A percentile compares a stretch with the other conserved stretches of the same genome.
Evolutionary conservation across 1,140 invertebrate species (phyloP).

Genomic region (Drosophila serrata): DNA sequence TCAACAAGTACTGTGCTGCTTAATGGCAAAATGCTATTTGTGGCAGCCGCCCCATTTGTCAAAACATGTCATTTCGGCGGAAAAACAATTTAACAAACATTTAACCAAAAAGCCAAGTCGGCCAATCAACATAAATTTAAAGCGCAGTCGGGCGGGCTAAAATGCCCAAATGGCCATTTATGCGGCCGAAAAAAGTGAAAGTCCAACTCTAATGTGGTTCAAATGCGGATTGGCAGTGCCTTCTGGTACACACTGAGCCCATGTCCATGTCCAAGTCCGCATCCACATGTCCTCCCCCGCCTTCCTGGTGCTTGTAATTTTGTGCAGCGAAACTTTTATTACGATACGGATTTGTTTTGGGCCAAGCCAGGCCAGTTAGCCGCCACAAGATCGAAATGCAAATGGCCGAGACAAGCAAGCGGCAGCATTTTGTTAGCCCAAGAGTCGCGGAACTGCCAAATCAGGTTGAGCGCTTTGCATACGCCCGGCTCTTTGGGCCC

Average conservation of each 20-base stretch:
- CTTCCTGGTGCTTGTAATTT: constrained; percentile 66
- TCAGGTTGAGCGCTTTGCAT: constrained; percentile 68
- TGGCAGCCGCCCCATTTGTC: constrained; percentile 68
- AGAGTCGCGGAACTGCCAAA: constrained; percentile 59
- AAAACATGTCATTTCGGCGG: constrained; percentile 73
- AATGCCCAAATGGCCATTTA: constrained; percentile 78
- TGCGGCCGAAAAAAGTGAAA: constrained; percentile 75
- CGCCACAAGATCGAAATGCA: constrained; percentile 78
- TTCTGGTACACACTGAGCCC: constrained; percentile 40
- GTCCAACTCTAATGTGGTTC: constrained; percentile 67
- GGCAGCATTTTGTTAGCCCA: constrained; percentile 70
- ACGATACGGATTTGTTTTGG: constrained; percentile 70
- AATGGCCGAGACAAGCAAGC: constrained; percentile 75
- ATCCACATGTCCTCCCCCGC: constrained; percentile 52
- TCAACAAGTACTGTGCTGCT: constrained; percentile 27
- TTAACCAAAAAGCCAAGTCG: constrained; percentile 63
- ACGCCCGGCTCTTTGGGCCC: constrained; percentile 36
- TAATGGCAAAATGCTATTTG: constrained; percentile 18
- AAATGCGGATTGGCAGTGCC: constrained; percentile 43
- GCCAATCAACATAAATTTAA: constrained; percentile 83
- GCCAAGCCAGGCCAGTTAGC: constrained; percentile 67
- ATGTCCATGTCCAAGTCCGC: constrained; percentile 28
- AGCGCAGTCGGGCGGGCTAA: constrained; percentile 65
- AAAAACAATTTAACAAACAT: constrained; percentile 77
- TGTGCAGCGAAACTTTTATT: constrained; percentile 75